Base-by-base conservation (phyloP, 2,113 vertebrate genomes). In the Toxostoma redivivum region DNA sequence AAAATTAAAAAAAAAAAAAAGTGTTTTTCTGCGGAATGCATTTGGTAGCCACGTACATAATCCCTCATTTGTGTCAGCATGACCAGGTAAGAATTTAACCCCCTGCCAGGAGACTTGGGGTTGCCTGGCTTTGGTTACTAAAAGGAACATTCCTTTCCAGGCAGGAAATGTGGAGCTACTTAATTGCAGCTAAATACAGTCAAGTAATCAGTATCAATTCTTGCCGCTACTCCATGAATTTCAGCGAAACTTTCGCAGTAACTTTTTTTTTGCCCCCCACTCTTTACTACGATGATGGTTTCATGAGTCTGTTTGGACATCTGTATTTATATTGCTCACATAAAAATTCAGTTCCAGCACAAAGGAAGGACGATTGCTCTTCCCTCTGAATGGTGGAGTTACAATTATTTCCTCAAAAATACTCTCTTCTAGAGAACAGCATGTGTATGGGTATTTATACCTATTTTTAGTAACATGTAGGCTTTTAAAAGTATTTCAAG, bases 21-120 rank as follows among this genome's bases (percentile, higher is more conserved):
- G 48, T 16, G 23, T 69, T 94, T 72, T 82, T 30, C 44, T 89
- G 56, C 27, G 21, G 61, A 69, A 57, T 27, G 58, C 53, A 61
- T 3, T 71, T 82, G n/a, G 65, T 81, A 71, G 28, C 73, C 57
- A 89, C 27, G 20, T 57, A 37, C 66, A 65, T 72, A 91, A 95
- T 74, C 70, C 23, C 57, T 84, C n/a, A 28, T 94, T 87, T 79
- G 37, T 94, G 81, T 79, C 83, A 89, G 72, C 37, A 19, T n/a
- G 65, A 90, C 54, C 85, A 90, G 85, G 90, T 88, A 82, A 57
- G 58, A 72, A 80, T 82, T 76, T 45, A 90, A 77, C 33, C 37
- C 62, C 81, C 62, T 84, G 51, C 72, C 65, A 72, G 60, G 79
- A 84, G 64, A 45, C 71, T 17, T 58, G 65, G 57, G 45, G 56